Evolutionary conservation across 2,797 vertebrate genomes (phyloP).

Genomic region (Phrynocephalus guinanensis): DNA sequence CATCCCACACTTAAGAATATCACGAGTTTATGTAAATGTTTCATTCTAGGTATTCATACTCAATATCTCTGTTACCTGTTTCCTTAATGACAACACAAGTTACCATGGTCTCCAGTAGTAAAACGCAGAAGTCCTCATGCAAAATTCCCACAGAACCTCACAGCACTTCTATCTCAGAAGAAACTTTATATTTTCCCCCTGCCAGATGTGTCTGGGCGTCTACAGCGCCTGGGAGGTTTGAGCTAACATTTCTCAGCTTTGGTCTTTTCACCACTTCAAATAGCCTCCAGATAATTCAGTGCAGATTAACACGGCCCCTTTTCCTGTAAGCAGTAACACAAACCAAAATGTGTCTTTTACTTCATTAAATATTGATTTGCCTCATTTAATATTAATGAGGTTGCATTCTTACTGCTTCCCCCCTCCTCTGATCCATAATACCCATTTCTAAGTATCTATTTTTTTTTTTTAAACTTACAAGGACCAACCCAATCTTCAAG

Average conservation of each 20-base stretch:
- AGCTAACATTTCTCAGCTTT: conserved; percentile 52
- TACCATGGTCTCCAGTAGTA: conserved; percentile 7
- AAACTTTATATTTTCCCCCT: background rate
- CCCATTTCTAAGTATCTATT: conserved; percentile 62
- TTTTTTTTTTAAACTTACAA: conserved; percentile 46
- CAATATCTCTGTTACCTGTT: conserved; percentile 15
- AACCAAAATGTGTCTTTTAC: conserved; percentile 65
- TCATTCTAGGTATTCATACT: conserved; percentile 30
- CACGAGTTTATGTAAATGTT: conserved; percentile 22
- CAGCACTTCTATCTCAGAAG: conserved; percentile 14
- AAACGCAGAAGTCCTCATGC: background rate
- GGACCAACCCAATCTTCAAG: conserved; percentile 36
- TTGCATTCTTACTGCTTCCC: conserved; percentile 45
- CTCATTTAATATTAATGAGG: conserved; percentile 69
- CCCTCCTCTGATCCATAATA: conserved; percentile 21
- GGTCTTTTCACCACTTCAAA: conserved; percentile 55
- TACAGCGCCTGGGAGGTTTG: background rate
- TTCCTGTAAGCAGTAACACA: conserved; percentile 62
- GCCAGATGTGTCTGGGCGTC: conserved; percentile 1
- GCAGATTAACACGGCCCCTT: conserved; percentile 56
- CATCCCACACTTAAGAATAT: conserved; percentile 13
- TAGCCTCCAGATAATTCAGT: conserved; percentile 58
- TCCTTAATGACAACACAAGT: background rate
- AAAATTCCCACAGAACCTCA: conserved; percentile 16
- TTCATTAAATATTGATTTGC: conserved; percentile 67